phyloP scores from a whole-genome alignment of 2,888 invertebrate genomes.

The Pseudococcus jackbeardsleyi region DNA sequence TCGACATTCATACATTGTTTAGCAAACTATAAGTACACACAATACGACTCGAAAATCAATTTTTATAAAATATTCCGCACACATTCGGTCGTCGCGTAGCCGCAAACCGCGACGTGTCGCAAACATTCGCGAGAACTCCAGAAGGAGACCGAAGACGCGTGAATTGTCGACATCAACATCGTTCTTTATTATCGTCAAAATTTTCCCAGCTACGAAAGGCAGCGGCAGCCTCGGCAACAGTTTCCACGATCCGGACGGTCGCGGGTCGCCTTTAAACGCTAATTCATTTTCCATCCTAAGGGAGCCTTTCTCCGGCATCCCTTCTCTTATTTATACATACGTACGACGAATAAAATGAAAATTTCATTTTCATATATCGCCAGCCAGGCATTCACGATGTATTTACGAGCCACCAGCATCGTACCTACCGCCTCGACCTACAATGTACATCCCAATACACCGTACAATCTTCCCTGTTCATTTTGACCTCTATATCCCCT shows the following conservation, averaged over 20 bases:
- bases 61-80: conserved; percentile 1
- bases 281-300: conserved; percentile 40
- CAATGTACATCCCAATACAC: too few species aligned
- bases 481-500: too few species aligned
- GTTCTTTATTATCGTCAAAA: not conserved
- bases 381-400: not conserved
- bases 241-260: not conserved
- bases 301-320: not conserved
- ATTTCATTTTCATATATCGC: conserved; percentile 12
- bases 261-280: not conserved
- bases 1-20: not conserved
- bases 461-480: too few species aligned
- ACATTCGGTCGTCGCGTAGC: not conserved
- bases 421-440: too few species aligned
- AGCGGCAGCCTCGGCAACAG: not conserved
- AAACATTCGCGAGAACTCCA: too few species aligned
- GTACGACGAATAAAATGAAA: conserved; percentile 1
- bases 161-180: not conserved
- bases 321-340: conserved; percentile 6
- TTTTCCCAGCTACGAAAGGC: not conserved
- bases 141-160: too few species aligned
- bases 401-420: too few species aligned
- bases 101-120: too few species aligned
- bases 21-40: not conserved
- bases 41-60: not conserved